Evolutionary conservation across 2,888 invertebrate species (phyloP).

Genomic region (Caenorhabditis sp.): DNA sequence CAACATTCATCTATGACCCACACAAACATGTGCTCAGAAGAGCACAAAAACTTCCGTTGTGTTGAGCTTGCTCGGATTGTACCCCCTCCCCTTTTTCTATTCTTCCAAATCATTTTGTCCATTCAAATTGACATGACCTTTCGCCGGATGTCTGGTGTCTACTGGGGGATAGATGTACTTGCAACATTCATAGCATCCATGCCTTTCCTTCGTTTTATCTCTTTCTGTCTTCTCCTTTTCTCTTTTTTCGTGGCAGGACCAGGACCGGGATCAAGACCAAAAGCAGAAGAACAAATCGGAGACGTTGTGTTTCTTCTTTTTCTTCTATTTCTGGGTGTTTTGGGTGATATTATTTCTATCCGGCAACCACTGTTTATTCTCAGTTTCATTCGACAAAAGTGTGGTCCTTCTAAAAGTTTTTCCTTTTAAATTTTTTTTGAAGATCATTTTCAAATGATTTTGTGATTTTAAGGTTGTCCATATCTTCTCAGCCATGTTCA

Average conservation of each 20-base stretch:
- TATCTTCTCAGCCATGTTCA: no score
- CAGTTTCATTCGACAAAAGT: no score
- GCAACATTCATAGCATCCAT: slow-evolving; percentile 44
- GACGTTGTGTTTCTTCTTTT: slow-evolving; percentile 20
- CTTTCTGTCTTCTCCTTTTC: neutral
- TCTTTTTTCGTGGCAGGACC: slow-evolving; percentile 3
- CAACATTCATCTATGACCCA: neutral
- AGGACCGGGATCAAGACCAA: neutral
- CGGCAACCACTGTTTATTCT: slow-evolving; percentile 9
- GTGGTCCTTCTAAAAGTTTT: neutral
- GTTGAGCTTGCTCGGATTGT: slow-evolving; percentile 8
- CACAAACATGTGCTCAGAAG: slow-evolving; percentile 13
- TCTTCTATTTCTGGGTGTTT: slow-evolving; percentile 32
- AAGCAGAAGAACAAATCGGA: slow-evolving; percentile 20
- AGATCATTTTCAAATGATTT: no score
- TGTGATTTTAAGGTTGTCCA: no score
- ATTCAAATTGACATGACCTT: slow-evolving; percentile 62
- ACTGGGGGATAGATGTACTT: slow-evolving; percentile 35
- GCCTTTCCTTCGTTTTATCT: slow-evolving; percentile 14
- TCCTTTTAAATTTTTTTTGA: neutral
- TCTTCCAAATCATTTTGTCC: slow-evolving; percentile 40
- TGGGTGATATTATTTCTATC: slow-evolving; percentile 38
- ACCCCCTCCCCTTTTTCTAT: neutral
- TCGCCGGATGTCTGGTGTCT: slow-evolving; percentile 53
- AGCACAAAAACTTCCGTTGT: slow-evolving; percentile 29